These are phyloP conservation scores for Riparia riparia DNA, from an alignment of 2,113 vertebrate species.

Conservation along the genomic window DNA sequence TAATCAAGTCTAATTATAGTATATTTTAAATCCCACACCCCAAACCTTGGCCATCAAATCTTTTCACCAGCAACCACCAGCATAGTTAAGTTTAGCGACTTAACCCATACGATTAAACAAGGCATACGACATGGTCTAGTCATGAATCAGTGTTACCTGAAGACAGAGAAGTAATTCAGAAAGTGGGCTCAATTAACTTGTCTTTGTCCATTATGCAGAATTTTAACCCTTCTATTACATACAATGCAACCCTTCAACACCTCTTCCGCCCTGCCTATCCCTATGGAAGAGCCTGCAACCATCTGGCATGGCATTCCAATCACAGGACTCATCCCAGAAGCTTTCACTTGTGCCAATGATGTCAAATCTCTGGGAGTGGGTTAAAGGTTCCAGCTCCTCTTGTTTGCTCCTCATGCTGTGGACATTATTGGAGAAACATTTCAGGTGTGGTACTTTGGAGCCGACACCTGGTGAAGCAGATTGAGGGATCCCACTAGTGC, in stretches of 20 bases:
- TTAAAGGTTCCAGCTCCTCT: neutral
- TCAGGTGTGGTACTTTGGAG: neutral
- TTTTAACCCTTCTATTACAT: neutral
- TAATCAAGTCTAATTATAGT: slow-evolving; percentile 65
- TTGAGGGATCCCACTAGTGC: neutral
- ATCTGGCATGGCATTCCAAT: neutral
- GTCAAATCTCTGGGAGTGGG: neutral
- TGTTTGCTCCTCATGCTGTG: rapidly evolving
- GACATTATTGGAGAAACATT: neutral
- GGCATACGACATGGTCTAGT: neutral
- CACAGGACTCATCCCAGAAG: neutral
- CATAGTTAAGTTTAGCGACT: slow-evolving; percentile 26
- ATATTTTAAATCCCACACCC: slow-evolving; percentile 44
- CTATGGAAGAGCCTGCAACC: neutral
- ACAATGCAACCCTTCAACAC: neutral
- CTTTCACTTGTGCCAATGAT: neutral
- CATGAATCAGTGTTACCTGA: neutral
- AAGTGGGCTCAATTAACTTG: slow-evolving; percentile 5
- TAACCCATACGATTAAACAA: slow-evolving; percentile 49
- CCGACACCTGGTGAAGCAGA: neutral
- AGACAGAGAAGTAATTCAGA: slow-evolving; percentile 36
- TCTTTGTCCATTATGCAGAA: slow-evolving; percentile 10
- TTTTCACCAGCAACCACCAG: slow-evolving; percentile 34
- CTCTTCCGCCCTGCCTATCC: neutral
- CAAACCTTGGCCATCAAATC: slow-evolving; percentile 13